phyloP scores from a whole-genome alignment of 2,888 invertebrate genomes.

The Phymatocera aterrima region DNA sequence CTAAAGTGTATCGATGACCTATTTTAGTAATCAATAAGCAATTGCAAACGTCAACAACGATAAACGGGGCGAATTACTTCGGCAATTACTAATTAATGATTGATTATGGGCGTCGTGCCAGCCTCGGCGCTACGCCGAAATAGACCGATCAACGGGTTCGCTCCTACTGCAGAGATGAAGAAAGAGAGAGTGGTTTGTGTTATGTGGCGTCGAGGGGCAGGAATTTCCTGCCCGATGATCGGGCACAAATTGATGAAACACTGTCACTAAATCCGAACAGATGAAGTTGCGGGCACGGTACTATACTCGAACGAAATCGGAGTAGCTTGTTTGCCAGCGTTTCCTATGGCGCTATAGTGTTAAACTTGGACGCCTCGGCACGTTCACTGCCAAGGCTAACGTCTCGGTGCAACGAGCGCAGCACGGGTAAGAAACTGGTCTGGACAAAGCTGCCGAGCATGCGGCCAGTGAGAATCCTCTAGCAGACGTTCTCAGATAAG shows the following conservation, averaged over 20 bases:
- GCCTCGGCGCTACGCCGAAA: neutral
- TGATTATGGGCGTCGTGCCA: neutral
- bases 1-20: too few relatives aligned
- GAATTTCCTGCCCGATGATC: neutral
- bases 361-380: slow-evolving; percentile 1
- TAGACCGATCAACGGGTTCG: neutral
- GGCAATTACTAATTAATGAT: neutral
- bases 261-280: neutral
- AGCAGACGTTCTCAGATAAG: slow-evolving; percentile 2
- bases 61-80: neutral
- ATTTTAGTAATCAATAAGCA: neutral
- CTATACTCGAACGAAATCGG: neutral
- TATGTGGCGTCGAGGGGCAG: neutral
- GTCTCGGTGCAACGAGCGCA: slow-evolving; percentile 29
- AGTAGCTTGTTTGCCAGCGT: neutral
- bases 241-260: neutral
- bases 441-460: slow-evolving; percentile 9
- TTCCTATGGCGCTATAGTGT: neutral
- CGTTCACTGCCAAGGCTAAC: slow-evolving; percentile 38
- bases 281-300: neutral
- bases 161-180: neutral
- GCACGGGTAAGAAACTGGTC: slow-evolving; percentile 32
- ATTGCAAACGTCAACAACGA: neutral
- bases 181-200: neutral
- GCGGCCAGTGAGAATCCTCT: slow-evolving; percentile 12